Evolutionary conservation across 2,113 vertebrate genomes (phyloP), one percentile per base, ranked within the genome.

Genomic region (Lates calcarifer): DNA sequence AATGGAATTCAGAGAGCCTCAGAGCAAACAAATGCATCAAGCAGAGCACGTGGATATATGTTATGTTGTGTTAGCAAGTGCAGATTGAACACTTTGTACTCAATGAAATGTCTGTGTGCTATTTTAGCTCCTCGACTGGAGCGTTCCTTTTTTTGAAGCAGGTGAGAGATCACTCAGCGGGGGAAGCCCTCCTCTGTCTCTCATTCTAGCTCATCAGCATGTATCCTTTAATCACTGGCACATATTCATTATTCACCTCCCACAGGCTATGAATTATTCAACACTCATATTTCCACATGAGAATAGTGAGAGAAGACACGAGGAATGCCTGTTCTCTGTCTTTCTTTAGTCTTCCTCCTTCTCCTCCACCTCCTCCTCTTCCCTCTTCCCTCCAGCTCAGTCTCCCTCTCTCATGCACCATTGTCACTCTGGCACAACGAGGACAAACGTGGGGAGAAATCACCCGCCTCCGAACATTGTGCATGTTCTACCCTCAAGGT

Each of bases 221-320:
- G 85, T 79, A 64, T 89, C 72, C 80, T 92, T 90, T 95, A 93
- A 95, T 94, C 93, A 90, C 84, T 87, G 43, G 28, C 78, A 76
- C 70, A 77, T 83, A 91, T 93, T 93, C 82, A 93, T 94, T 94
- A 95, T 94, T 94, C 91, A 89, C 82, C 73, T 84, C 91, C 81
- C 76, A 69, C 61, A 57, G 15, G 24, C 14, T 26, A 90, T 95
- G 84, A 94, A 95, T 95, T 89, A 95, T 94, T 94, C 90, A 95
- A 33, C 53, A 47, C 67, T 79, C n/a, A 5, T 51, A 72, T 87
- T 90, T 85, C 79, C 79, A 85, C 85, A 87, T 47, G 80, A 84
- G 84, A 91, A 84, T 86, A 78, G 88, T 41, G 70, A 84, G 65
- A 78, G 69, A 81, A 73, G 74, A 89, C 72, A 89, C 33, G 37